Evolutionary conservation across 1,140 invertebrate genomes (phyloP), one percentile per base, ranked within the genome.

Genomic region (Aphelinus atriplicis): DNA sequence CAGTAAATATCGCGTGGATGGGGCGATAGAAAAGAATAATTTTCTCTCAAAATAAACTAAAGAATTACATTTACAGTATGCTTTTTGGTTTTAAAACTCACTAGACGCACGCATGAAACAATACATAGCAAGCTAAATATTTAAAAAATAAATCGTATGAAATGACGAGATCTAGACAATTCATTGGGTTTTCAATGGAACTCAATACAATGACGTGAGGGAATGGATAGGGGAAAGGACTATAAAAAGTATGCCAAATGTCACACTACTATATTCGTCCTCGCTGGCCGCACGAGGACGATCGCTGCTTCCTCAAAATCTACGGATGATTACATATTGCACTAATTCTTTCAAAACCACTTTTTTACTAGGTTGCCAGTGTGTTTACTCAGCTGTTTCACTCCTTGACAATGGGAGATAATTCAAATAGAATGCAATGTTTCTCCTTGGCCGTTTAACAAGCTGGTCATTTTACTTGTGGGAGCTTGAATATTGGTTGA

Each of bases 311-410:
- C 48, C 26, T 26, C n/a, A 62, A 68, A 68, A 55, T 67, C 75
- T 76, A 76, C 63, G 64, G 7, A 72, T 71, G 75, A 76, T 76
- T 76, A 76, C 45, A 76, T 76, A 76, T 76, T 76, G 75, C 69
- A 71, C 75, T 76, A 76, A 67, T 61, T 61, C 46, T 51, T 71
- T 57, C 73, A 66, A 66, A 66, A 66, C 62, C 60, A 42, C 57
- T 70, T 26, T 26, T 26, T 26, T 26, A 26, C 26, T n/a, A 42
- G 63, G 43, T 42, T 42, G 9, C 6, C 51, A 56, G 50, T 46
- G 48, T 67, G 7, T 10, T 57, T 57, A 55, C 6, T 66, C 26
- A 26, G 26, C 45, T 63, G 6, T 57, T 10, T 64, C 43, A 2
- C n/a, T 64, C 48, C 61, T 66, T 66, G 55, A 73, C 58, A 73